These are phyloP conservation scores for Brachyopa scutellaris DNA, from an alignment of 2,888 invertebrate species.

Conservation along the genomic window DNA sequence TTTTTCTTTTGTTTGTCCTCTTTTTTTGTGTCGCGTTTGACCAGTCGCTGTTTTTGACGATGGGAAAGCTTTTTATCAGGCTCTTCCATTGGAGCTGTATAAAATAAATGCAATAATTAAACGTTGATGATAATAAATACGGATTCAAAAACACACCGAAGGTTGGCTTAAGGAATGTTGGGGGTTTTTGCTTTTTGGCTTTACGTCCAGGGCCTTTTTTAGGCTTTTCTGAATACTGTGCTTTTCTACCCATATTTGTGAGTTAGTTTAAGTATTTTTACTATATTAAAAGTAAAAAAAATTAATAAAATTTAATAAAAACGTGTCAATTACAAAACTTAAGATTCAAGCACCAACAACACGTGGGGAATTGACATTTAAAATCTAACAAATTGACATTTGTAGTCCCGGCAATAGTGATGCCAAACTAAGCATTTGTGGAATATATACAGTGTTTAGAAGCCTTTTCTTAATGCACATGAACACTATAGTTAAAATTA, in stretches of 20 bases:
- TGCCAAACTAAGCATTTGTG: constrained; percentile 26
- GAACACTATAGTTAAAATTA: no score
- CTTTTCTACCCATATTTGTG: constrained; percentile 91
- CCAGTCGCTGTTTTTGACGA: constrained; percentile 87
- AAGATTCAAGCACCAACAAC: constrained; percentile 49
- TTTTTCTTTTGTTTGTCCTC: constrained; percentile 77
- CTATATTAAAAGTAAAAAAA: neutral
- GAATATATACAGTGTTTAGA: neutral
- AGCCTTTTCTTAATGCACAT: no score
- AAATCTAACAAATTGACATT: constrained; percentile 19
- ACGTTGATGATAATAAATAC: neutral
- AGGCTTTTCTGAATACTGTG: constrained; percentile 88
- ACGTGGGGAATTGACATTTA: constrained; percentile 44
- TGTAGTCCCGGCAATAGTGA: constrained; percentile 33
- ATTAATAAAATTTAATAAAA: constrained; percentile 17
- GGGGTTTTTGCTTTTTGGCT: constrained; percentile 92
- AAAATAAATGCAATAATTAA: constrained; percentile 1
- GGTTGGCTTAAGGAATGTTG: constrained; percentile 82
- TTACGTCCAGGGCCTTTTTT: constrained; percentile 94
- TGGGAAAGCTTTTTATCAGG: constrained; percentile 85
- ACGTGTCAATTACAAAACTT: constrained; percentile 34
- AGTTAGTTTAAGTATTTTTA: neutral
- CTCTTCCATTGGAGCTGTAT: constrained; percentile 80
- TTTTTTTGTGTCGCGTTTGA: constrained; percentile 84
- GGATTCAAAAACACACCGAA: constrained; percentile 76